phyloP scores from a whole-genome alignment of 2,888 invertebrate genomes.

The Leptodirus hochenwartii region DNA sequence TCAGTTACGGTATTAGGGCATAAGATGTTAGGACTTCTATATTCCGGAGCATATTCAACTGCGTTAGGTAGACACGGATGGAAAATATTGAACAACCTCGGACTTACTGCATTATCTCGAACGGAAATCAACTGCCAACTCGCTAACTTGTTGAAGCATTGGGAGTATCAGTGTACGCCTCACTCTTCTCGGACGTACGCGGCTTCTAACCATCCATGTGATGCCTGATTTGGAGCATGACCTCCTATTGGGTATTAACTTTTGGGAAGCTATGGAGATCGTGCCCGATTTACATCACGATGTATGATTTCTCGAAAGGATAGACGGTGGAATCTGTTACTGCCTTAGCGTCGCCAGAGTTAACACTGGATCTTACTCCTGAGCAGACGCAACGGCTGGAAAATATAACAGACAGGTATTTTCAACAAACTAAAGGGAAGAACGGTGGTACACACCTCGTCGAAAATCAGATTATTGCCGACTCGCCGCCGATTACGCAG shows the following conservation, averaged over 20 bases:
- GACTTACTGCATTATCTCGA: neutral
- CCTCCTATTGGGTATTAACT: slow-evolving; percentile 6
- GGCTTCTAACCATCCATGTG: slow-evolving; percentile 2
- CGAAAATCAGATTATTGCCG: slow-evolving; percentile 5
- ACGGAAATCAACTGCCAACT: neutral
- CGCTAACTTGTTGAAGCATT: slow-evolving; percentile 1
- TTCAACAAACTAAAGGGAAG: no score
- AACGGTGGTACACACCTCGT: slow-evolving; percentile 6
- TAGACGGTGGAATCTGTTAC: no score
- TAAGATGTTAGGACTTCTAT: slow-evolving; percentile 7
- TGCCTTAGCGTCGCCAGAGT: no score
- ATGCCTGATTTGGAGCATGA: slow-evolving; percentile 3
- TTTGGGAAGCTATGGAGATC: slow-evolving; percentile 6
- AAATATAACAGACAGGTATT: no score
- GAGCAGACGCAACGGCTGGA: no score
- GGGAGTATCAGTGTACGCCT: slow-evolving; percentile 4
- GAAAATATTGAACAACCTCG: neutral
- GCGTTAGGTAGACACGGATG: slow-evolving; percentile 6
- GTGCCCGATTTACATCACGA: neutral
- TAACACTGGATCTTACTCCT: no score
- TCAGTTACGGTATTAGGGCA: slow-evolving; percentile 4
- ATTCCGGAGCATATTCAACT: slow-evolving; percentile 7
- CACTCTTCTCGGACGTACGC: neutral
- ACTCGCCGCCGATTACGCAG: slow-evolving; percentile 6
- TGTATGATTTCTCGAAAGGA: neutral